Conservation (phyloP, 2,113 vertebrate genomes). For the Casuarius casuarius region DNA sequence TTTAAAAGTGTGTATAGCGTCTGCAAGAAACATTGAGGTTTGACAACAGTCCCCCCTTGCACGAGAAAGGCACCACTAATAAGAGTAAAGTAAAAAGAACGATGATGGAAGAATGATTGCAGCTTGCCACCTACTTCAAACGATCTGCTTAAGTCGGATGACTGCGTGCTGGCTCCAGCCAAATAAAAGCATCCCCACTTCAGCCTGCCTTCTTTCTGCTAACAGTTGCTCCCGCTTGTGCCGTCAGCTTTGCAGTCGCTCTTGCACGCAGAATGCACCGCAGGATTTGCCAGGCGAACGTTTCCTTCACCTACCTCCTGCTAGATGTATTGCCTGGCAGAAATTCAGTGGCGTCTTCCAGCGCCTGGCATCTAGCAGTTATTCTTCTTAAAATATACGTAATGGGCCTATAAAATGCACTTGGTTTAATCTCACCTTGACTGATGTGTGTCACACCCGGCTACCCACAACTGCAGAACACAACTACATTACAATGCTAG, state of each 20-base stretch:
- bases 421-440: too few species aligned
- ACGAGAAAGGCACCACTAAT: background rate
- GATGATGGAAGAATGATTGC: background rate
- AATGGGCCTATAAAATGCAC: background rate
- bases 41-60: background rate
- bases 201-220: background rate
- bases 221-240: background rate
- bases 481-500: fast-evolving
- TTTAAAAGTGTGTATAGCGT: background rate
- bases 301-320: background rate
- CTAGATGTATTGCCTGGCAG: background rate
- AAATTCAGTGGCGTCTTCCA: background rate
- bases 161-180: background rate
- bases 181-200: background rate
- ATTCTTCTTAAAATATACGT: background rate
- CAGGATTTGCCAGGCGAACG: background rate
- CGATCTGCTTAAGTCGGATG: background rate
- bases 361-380: background rate
- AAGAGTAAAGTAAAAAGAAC: background rate
- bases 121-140: background rate
- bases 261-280: background rate
- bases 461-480: background rate
- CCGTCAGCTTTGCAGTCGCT: background rate
- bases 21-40: background rate
- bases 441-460: background rate